Base-by-base conservation (phyloP, 2,888 invertebrate genomes). In the Creontiades dilutus region DNA sequence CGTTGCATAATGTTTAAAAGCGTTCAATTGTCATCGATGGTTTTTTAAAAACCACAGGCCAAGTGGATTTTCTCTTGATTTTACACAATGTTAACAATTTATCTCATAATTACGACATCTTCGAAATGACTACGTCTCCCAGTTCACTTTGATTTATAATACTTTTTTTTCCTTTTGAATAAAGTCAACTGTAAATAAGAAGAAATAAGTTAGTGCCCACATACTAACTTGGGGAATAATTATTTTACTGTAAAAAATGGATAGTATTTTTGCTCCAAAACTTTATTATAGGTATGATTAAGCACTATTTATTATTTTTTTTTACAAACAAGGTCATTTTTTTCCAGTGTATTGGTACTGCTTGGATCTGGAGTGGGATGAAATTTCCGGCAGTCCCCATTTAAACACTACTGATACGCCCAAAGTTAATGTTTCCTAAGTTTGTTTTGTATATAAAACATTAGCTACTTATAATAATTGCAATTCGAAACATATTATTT, bases 201-300 rank as follows among this genome's bases (percentile, higher is more conserved):
- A 19, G 57, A 85, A 47, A 86, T 75, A 76, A 68, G 76, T 75
- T 48, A 57, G 48, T 86, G 85, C 85, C 85, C 85, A 46, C 85
- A 28, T 86, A 90, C 90, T 89, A 89, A 89, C 85, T 78, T 78
- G 89, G 57, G 85, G 82, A 88, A 75, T 87, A 90, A 89, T 89
- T 89, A 89, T 89, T 90, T 86, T 86, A 89, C 75, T 89, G 82
- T 81, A 86, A 55, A n/a, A 89, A 90, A 90, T 68, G 81, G 28
- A 90, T 90, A 90, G 90, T 90, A 90, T 90, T 90, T 90, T 90
- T 76, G 87, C 90, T 89, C 78, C 86, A 86, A 90, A 86, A 78
- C 78, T 57, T 86, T 68, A 75, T 82, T 46, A 48, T 55, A 90
- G 76, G 37, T 86, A 86, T 80, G 80, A 82, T 89, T 90, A 86